Conservation (phyloP, 2,888 invertebrate species). For the Geotrupes spiniger region DNA sequence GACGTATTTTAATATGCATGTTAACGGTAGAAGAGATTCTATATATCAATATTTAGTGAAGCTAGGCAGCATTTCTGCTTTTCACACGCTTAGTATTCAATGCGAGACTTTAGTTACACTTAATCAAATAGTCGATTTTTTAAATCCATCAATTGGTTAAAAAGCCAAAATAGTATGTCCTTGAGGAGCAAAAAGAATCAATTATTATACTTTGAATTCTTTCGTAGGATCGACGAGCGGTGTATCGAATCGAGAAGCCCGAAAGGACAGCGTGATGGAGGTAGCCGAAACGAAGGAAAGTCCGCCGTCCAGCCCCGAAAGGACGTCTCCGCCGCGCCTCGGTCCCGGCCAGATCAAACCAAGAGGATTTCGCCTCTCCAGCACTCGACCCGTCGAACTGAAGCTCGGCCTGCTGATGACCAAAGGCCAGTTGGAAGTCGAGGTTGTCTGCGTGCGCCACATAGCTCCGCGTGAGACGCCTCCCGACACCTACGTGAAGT, state of each 20-base stretch:
- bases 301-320: conserved; percentile 58
- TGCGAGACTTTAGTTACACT: too few species aligned
- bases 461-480: conserved; percentile 69
- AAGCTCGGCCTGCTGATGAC: conserved; percentile 85
- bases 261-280: conserved; percentile 61
- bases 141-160: too few species aligned
- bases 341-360: conserved; percentile 83
- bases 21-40: too few species aligned
- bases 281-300: conserved; percentile 54
- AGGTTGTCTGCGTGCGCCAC: conserved; percentile 68
- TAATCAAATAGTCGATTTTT: too few species aligned
- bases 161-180: too few species aligned
- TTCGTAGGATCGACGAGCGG: conserved; percentile 34
- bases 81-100: too few species aligned
- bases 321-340: conserved; percentile 56
- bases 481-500: conserved; percentile 91
- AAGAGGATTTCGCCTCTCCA: conserved; percentile 66
- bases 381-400: conserved; percentile 74
- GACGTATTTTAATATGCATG: too few species aligned
- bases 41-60: too few species aligned
- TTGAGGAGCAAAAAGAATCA: too few species aligned
- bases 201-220: conserved; percentile 15
- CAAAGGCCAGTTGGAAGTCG: conserved; percentile 89
- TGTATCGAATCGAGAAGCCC: conserved; percentile 46
- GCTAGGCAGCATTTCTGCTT: too few species aligned